phyloP scores from a whole-genome alignment of 1,140 invertebrate species.

The Drosophila navojoa region DNA sequence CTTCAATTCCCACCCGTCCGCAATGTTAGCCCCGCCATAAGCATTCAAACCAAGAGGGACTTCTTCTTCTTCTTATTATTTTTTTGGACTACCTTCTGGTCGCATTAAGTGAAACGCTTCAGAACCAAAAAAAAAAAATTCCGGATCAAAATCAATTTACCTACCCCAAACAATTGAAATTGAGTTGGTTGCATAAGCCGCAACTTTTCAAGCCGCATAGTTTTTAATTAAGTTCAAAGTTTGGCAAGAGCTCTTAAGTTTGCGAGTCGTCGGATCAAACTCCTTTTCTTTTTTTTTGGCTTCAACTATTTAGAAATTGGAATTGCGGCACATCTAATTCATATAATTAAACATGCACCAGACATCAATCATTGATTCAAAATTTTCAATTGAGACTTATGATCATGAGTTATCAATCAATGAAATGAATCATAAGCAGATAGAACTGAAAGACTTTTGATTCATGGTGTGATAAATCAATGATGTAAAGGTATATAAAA shows the following conservation, averaged over 20 bases:
- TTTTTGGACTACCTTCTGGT: slow-evolving; percentile 34
- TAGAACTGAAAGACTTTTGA: too few relatives aligned
- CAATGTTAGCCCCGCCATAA: slow-evolving; percentile 55
- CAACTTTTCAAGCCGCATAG: slow-evolving; percentile 49
- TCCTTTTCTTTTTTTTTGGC: not conserved
- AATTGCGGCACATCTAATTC: not conserved
- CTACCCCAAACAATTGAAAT: slow-evolving; percentile 61
- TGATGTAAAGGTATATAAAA: too few relatives aligned
- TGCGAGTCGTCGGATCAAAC: slow-evolving; percentile 4
- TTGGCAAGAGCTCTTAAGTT: slow-evolving; percentile 28
- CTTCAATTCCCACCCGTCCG: not conserved
- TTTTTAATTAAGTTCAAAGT: slow-evolving; percentile 58
- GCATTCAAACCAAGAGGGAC: slow-evolving; percentile 45
- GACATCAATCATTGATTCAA: too few relatives aligned
- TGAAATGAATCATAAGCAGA: too few relatives aligned
- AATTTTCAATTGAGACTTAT: too few relatives aligned
- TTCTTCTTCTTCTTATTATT: slow-evolving; percentile 33
- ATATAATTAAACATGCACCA: not conserved
- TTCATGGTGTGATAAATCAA: too few relatives aligned
- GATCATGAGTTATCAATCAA: too few relatives aligned
- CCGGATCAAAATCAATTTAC: slow-evolving; percentile 68
- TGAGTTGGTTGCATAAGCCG: slow-evolving; percentile 41
- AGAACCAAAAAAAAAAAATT: slow-evolving; percentile 25
- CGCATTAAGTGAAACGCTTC: slow-evolving; percentile 57
- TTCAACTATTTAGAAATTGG: not conserved